phyloP scores from a whole-genome alignment of 2,797 vertebrate species.

The Gobio occitaniae region DNA sequence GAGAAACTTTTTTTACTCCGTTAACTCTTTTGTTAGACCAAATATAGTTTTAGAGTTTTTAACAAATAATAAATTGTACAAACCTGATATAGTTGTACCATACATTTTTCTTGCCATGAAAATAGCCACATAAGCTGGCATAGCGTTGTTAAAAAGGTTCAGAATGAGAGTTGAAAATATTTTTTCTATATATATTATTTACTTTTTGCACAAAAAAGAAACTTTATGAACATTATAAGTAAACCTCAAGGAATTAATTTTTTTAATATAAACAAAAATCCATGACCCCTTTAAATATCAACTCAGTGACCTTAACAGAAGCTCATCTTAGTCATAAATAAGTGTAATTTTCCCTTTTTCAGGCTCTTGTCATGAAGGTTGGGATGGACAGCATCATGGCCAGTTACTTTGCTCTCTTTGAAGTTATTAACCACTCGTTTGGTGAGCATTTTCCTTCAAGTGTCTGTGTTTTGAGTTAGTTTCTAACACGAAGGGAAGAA shows the following conservation, averaged over 20 bases:
- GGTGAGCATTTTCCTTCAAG: conserved; percentile 78
- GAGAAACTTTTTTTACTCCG: too few species aligned
- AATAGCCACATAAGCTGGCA: too few species aligned
- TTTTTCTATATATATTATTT: too few species aligned
- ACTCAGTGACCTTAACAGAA: neutral
- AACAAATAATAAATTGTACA: too few species aligned
- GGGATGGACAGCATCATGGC: conserved; percentile 93
- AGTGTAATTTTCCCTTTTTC: conserved; percentile 23
- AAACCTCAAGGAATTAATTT: neutral
- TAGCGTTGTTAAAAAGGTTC: too few species aligned
- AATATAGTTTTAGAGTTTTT: too few species aligned
- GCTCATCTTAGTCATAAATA: neutral
- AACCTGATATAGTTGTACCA: too few species aligned
- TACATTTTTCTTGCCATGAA: too few species aligned
- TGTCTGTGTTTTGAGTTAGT: neutral
- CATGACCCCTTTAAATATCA: conserved; percentile 8
- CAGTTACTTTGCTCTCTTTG: conserved; percentile 97
- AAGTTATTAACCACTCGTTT: conserved; percentile 97
- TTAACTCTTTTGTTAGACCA: too few species aligned
- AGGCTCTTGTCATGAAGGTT: conserved; percentile 92
- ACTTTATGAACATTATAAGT: too few species aligned
- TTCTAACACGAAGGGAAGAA: neutral
- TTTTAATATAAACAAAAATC: neutral
- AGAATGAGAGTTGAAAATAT: too few species aligned
- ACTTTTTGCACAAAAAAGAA: too few species aligned